Evolutionary conservation across 2,888 invertebrate genomes (phyloP).

Genomic region (Anaspis maculata): DNA sequence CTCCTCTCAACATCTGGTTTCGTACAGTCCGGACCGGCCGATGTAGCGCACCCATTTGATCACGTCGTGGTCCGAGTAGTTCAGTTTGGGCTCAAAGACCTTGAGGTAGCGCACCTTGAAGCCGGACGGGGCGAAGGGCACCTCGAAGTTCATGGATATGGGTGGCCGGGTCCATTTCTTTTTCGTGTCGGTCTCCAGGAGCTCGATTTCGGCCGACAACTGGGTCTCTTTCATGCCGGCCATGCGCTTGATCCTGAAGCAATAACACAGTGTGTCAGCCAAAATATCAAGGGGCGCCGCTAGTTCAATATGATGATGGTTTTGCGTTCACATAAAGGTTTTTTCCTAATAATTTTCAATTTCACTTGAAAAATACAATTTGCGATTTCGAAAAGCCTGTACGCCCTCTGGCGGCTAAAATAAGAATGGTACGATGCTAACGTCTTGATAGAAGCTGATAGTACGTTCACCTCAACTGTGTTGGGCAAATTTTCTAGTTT

Average conservation of each 20-base stretch:
- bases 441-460: no score
- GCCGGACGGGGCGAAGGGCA: slow-evolving; percentile 98
- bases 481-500: no score
- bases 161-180: slow-evolving; percentile 99
- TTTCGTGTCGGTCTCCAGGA: slow-evolving; percentile 96
- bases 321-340: no score
- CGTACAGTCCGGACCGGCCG: slow-evolving; percentile 96
- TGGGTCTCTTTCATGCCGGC: slow-evolving; percentile 99
- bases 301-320: no score
- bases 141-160: slow-evolving; percentile 99
- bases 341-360: no score
- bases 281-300: no score
- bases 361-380: no score
- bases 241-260: slow-evolving; percentile 75
- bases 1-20: slow-evolving; percentile 81
- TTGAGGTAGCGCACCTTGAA: slow-evolving; percentile 99
- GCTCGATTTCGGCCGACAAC: slow-evolving; percentile 96
- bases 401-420: no score
- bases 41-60: slow-evolving; percentile 99
- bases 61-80: slow-evolving; percentile 99
- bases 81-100: slow-evolving; percentile 98
- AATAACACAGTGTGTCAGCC: slow-evolving; percentile 7
- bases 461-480: no score
- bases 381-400: no score
- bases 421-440: no score